Conservation (phyloP, 2,113 vertebrate genomes). For the Heterotilapia buettikoferi region DNA sequence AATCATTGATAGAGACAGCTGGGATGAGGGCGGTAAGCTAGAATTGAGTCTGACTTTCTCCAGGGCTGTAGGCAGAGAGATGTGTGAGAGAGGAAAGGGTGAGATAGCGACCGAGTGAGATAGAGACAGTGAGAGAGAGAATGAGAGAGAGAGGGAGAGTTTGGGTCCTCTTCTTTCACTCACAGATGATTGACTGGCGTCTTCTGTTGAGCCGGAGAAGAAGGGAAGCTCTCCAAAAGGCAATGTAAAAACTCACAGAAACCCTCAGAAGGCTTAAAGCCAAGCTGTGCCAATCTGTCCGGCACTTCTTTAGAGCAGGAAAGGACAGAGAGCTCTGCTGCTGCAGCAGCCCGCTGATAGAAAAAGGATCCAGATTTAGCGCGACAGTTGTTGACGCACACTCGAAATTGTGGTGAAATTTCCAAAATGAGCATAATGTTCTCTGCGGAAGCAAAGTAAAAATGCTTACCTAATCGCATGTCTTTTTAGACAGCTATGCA, state of each 20-base stretch:
- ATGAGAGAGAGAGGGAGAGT: neutral
- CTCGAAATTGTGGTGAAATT: neutral
- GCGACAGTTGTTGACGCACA: neutral
- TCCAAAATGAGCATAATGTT: neutral
- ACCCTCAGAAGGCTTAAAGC: constrained; percentile 12
- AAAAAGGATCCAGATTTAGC: neutral
- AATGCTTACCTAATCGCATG: neutral
- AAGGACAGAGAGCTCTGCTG: neutral
- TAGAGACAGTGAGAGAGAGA: neutral
- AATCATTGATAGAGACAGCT: constrained; percentile 53
- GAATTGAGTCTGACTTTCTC: constrained; percentile 34
- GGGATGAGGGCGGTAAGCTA: constrained; percentile 29
- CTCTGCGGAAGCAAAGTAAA: neutral
- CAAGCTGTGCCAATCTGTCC: constrained; percentile 28
- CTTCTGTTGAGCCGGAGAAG: neutral
- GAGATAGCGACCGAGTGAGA: neutral
- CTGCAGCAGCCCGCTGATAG: neutral
- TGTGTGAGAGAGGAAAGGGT: neutral
- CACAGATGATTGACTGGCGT: constrained; percentile 31
- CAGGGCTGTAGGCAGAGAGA: constrained; percentile 12
- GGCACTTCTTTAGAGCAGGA: neutral
- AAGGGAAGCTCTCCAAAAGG: neutral
- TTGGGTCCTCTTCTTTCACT: constrained; percentile 8
- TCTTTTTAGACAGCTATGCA: neutral
- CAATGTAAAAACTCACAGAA: constrained; percentile 8